These are phyloP conservation scores for Salarias fasciatus DNA, from an alignment of 2,797 vertebrate species.

Conservation along the genomic window DNA sequence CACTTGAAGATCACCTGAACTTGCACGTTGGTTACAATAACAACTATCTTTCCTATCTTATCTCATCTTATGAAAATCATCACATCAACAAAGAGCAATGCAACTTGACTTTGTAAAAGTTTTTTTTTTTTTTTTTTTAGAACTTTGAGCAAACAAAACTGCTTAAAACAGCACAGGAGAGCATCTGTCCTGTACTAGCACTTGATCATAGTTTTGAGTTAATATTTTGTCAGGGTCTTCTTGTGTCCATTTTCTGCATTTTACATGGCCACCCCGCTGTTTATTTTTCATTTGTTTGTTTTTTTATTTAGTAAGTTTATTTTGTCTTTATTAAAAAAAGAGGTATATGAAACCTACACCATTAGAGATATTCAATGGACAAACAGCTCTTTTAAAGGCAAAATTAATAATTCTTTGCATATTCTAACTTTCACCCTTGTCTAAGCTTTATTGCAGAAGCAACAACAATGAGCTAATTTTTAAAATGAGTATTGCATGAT, in stretches of 20 bases:
- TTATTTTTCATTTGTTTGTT: constrained; percentile 2
- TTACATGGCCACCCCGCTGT: not conserved
- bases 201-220: not conserved
- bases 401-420: constrained; percentile 12
- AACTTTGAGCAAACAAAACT: not conserved
- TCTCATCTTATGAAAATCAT: too few species aligned
- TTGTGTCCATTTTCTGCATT: constrained; percentile 24
- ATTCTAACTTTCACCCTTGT: not conserved
- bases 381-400: constrained; percentile 1
- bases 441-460: not conserved
- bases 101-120: not conserved
- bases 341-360: constrained; percentile 2
- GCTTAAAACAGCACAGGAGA: not conserved
- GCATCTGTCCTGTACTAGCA: not conserved
- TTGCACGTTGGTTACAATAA: too few species aligned
- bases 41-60: too few species aligned
- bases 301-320: too few species aligned
- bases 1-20: too few species aligned
- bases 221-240: constrained; percentile 19
- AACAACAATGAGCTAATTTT: constrained; percentile 25
- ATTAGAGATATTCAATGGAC: constrained; percentile 32
- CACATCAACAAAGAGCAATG: too few species aligned
- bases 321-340: too few species aligned
- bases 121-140: not conserved
- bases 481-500: constrained; percentile 43